A percentile compares a stretch with the other conserved stretches of the same genome.
These are phyloP conservation scores for Corythoichthys haematopterus DNA, from an alignment of 2,113 vertebrate genomes.

Conservation along the genomic window DNA sequence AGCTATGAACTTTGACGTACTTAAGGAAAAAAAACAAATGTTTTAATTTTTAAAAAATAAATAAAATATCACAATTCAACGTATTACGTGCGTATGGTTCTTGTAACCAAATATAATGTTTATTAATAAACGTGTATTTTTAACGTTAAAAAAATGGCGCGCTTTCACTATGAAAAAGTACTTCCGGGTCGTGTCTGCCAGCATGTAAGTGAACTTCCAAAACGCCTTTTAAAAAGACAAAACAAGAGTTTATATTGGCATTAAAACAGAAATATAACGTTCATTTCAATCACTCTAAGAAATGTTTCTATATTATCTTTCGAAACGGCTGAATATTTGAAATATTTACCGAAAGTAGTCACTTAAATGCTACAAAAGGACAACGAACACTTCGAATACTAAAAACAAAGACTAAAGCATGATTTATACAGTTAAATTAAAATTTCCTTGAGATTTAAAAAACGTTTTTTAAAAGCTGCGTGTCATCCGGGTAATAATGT, in stretches of 20 bases:
- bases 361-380: too few species aligned
- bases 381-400: neutral
- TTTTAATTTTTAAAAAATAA: neutral
- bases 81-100: neutral
- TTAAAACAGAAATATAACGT: too few species aligned
- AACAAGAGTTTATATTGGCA: too few species aligned
- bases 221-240: too few species aligned
- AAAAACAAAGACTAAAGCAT: neutral
- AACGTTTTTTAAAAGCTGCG: neutral
- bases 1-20: slow-evolving; percentile 11
- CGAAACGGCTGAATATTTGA: neutral
- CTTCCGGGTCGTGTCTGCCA: neutral
- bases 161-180: neutral
- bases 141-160: neutral
- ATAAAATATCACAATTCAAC: neutral
- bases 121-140: neutral
- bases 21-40: neutral
- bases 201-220: neutral
- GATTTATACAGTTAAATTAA: neutral
- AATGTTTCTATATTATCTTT: too few species aligned
- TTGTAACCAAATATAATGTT: neutral
- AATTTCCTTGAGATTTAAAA: neutral
- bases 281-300: too few species aligned
- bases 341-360: neutral
- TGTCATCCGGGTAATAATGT: neutral